Percentiles rank a stretch among this genome's conserved stretches.
phyloP scores from a whole-genome alignment of 2,888 invertebrate species.

The Trissoscelio sp. region DNA sequence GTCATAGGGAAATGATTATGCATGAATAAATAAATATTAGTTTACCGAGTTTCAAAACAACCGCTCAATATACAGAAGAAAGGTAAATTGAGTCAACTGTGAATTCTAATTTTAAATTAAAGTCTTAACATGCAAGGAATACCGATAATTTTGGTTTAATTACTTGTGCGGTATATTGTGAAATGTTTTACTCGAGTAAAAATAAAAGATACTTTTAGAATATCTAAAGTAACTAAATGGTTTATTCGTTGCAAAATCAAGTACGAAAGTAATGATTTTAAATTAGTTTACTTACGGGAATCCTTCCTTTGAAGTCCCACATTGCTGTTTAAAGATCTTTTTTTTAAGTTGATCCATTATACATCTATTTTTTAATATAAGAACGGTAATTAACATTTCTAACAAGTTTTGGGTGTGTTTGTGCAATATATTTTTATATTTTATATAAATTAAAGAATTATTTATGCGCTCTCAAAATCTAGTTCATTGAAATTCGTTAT shows the following conservation, averaged over 20 bases:
- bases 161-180: not conserved
- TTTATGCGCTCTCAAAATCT: too few species aligned
- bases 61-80: not conserved
- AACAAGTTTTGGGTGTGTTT: too few species aligned
- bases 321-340: too few species aligned
- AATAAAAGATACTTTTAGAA: not conserved
- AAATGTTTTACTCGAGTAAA: not conserved
- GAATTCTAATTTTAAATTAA: not conserved
- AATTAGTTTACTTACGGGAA: too few species aligned
- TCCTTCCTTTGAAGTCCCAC: too few species aligned
- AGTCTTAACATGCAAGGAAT: not conserved
- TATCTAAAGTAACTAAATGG: not conserved
- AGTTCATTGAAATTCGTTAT: too few species aligned
- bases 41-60: not conserved
- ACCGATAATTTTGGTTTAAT: not conserved
- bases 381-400: too few species aligned
- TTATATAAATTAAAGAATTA: too few species aligned
- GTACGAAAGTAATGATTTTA: too few species aligned
- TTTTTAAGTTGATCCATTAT: too few species aligned
- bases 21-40: not conserved
- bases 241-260: not conserved
- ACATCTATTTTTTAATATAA: too few species aligned
- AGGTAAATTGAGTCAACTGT: not conserved
- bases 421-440: too few species aligned
- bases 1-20: constrained; percentile 6